Evolutionary conservation across 2,888 invertebrate species (phyloP).

Genomic region (Cactoblastis cactorum): DNA sequence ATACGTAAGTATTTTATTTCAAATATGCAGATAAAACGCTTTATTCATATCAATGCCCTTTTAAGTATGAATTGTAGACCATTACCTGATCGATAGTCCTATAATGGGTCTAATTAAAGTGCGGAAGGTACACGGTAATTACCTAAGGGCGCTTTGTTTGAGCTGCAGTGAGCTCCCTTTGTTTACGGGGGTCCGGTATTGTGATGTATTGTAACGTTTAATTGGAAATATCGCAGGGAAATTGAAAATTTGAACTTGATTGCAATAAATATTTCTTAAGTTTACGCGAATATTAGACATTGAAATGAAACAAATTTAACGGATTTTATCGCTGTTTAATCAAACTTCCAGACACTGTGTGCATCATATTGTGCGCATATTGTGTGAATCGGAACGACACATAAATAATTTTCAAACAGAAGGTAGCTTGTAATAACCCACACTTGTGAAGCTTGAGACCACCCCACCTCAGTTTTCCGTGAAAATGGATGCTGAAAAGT

Average conservation of each 20-base stretch:
- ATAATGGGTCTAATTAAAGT: conserved; percentile 10
- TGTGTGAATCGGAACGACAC: too few species aligned
- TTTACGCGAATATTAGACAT: too few species aligned
- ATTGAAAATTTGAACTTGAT: neutral
- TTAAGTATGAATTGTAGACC: neutral
- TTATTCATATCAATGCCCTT: neutral
- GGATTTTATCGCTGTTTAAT: too few species aligned
- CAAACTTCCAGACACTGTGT: too few species aligned
- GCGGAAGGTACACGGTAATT: conserved; percentile 10
- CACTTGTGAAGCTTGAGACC: too few species aligned
- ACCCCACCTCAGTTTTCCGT: too few species aligned
- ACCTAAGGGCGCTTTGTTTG: conserved; percentile 7
- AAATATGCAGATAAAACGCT: neutral
- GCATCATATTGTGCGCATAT: too few species aligned
- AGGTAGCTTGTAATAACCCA: too few species aligned
- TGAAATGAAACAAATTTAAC: too few species aligned
- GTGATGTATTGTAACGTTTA: neutral
- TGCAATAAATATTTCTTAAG: neutral
- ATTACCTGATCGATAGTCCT: conserved; percentile 7
- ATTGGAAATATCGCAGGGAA: neutral
- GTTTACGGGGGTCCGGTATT: neutral
- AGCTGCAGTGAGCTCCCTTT: conserved; percentile 8
- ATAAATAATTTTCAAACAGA: too few species aligned
- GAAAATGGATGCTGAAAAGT: too few species aligned
- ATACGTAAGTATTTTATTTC: neutral